Evolutionary conservation across 2,888 invertebrate genomes (phyloP), one percentile per base, ranked within the genome.

Genomic region (Brenthis ino): DNA sequence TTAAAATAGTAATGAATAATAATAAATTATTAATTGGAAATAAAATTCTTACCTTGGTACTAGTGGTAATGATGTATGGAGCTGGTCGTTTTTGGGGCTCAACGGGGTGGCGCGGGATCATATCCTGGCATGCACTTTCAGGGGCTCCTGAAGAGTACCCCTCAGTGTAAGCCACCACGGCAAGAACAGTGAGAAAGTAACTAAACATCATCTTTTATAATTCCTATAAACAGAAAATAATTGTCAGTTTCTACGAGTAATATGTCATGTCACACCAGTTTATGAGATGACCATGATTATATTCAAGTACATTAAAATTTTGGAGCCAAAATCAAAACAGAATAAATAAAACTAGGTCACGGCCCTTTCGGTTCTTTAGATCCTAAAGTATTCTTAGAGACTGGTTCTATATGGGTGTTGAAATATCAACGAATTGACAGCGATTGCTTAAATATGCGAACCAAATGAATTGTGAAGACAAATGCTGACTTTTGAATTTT

Each of bases 131-230:
- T 37, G 94, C 94, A 54, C 87, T 89, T 28, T 87, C 85, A 0
- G 96, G 96, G 1, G 95, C 96, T 6, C 96, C 96, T 2, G 91
- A 87, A 2, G 95, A 94, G 82, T 94, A 95, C 2, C 89, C 94
- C 56, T 85, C 80, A 71, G 80, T 88, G 78, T 73, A 85, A 55
- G 83, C 89, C 70, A 79, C 84, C 76, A 82, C 74, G 63, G 81
- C 81, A 70, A 83, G 79, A 53, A 82, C 83, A 50, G 85, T 75
- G 60, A 82, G 76, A 63, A 83, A 76, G 74, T 82, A 80, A 60
- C 79, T 79, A 73, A 81, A 81, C 82, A 80, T 79, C 88, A 87
- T 89, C 67, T 77, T 87, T 75, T 65, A 48, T 53, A 16, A 33
- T 12, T 53, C 33, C 61, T 63, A 16, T 2, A 50, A 53, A 37